These are phyloP conservation scores for Drosophila pseudoobscura DNA, from an alignment of 1,140 invertebrate genomes.

Conservation along the genomic window DNA sequence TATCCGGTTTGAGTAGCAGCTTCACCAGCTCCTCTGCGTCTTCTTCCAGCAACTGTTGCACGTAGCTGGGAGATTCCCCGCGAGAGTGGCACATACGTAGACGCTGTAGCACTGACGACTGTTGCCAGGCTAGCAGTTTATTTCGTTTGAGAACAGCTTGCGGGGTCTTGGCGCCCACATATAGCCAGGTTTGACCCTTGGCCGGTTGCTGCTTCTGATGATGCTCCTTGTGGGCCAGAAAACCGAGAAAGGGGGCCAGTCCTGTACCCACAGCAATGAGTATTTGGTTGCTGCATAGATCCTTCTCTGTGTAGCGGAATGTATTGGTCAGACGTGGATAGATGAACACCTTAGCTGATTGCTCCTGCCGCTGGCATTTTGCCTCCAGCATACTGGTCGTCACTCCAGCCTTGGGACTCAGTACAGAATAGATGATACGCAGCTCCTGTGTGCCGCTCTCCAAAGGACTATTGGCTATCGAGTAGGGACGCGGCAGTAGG, in stretches of 20 bases:
- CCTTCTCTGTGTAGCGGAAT: slow-evolving; percentile 85
- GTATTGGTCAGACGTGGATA: slow-evolving; percentile 87
- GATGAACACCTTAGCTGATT: slow-evolving; percentile 83
- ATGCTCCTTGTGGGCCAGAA: slow-evolving; percentile 85
- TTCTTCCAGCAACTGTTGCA: slow-evolving; percentile 86
- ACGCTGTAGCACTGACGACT: slow-evolving; percentile 84
- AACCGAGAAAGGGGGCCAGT: slow-evolving; percentile 90
- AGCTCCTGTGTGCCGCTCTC: slow-evolving; percentile 82
- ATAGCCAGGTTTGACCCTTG: slow-evolving; percentile 86
- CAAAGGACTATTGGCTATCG: slow-evolving; percentile 88
- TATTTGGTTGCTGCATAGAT: slow-evolving; percentile 86
- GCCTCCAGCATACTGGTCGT: slow-evolving; percentile 64
- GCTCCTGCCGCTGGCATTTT: slow-evolving; percentile 4
- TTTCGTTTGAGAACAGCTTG: slow-evolving; percentile 83
- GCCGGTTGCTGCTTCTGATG: slow-evolving; percentile 47
- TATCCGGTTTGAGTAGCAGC: slow-evolving; percentile 84
- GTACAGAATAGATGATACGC: slow-evolving; percentile 88
- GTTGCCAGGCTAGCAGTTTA: slow-evolving; percentile 78
- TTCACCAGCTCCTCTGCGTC: slow-evolving; percentile 85
- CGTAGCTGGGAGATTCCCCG: slow-evolving; percentile 84
- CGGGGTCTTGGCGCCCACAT: slow-evolving; percentile 90
- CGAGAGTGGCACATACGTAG: slow-evolving; percentile 87
- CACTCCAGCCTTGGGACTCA: slow-evolving; percentile 48
- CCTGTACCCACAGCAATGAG: slow-evolving; percentile 94
- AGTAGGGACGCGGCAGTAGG: slow-evolving; percentile 91